A percentile compares a stretch with the other conserved stretches of the same genome.
phyloP scores from a whole-genome alignment of 2,797 vertebrate genomes.

The Echiichthys vipera region DNA sequence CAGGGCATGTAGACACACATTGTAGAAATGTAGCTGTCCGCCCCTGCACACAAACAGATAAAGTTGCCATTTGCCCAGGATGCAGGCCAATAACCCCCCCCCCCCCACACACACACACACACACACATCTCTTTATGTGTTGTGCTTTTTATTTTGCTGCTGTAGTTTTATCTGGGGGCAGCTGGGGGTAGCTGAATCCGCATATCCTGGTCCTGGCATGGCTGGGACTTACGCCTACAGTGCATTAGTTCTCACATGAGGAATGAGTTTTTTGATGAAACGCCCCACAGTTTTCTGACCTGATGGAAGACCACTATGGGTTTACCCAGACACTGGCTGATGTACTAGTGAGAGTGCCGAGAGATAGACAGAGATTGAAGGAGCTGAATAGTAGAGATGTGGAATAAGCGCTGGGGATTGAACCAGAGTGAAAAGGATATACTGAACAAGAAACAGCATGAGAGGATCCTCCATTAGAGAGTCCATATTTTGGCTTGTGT shows the following conservation, averaged over 20 bases:
- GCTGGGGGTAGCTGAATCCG: slow-evolving; percentile 72
- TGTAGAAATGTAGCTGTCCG: slow-evolving; percentile 64
- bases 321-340: slow-evolving; percentile 67
- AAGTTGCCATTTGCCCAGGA: slow-evolving; percentile 53
- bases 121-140: slow-evolving; percentile 65
- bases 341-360: slow-evolving; percentile 52
- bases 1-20: slow-evolving; percentile 53
- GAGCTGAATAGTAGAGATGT: slow-evolving; percentile 65
- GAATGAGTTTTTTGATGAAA: slow-evolving; percentile 80
- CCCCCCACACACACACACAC: slow-evolving; percentile 42
- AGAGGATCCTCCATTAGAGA: slow-evolving; percentile 69
- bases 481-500: slow-evolving; percentile 47
- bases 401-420: slow-evolving; percentile 62
- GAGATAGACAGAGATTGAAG: slow-evolving; percentile 63
- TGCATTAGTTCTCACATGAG: slow-evolving; percentile 75
- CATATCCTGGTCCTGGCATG: slow-evolving; percentile 64
- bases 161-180: slow-evolving; percentile 75
- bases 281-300: slow-evolving; percentile 62
- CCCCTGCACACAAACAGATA: slow-evolving; percentile 70
- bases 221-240: slow-evolving; percentile 64
- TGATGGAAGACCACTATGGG: slow-evolving; percentile 73
- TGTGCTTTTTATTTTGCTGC: slow-evolving; percentile 71
- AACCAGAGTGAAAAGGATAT: slow-evolving; percentile 74
- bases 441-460: slow-evolving; percentile 63
- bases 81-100: slow-evolving; percentile 60